Evolutionary conservation across 2,113 vertebrate genomes (phyloP), one percentile per base, ranked within the genome.

Genomic region (Onychostoma macrolepis): DNA sequence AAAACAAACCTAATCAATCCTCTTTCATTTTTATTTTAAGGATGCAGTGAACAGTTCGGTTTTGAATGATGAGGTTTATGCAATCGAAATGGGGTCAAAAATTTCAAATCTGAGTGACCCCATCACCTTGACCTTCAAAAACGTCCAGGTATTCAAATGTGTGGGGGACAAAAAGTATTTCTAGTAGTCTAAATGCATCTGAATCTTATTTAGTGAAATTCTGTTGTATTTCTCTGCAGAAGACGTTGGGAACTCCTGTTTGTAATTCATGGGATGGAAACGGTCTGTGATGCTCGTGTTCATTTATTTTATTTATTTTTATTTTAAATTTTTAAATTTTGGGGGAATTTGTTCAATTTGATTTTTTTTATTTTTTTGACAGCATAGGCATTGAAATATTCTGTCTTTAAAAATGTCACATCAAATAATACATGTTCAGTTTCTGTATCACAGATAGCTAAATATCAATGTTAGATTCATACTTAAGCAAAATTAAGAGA

Each of bases 261-360:
- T 95, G 94, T 86, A 1, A n/a, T 0, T 94, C 93, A 1, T 95
- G 94, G 94, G 28, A 92, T 21, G 94, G 94, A 81, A 5, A 81
- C 63, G 94, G 94, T 95, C 50, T 92, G 76, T 74, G 8, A 56
- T 33, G 26, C 53, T 84, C 58, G 13, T 53, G 12, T 15, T 61
- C n/a, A 50, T 50, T 50, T 45, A 4, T 50, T 50, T 13, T 2
- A 43, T 33, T 33, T 33, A 33, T 11, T 45, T 45, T 48, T 48
- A 13, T 12, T 12, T 12, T 41, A 19, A n/a, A n/a, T n/a, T n/a
- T n/a, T n/a, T n/a, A n/a, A n/a, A n/a, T n/a, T n/a, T n/a, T n/a
- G n/a, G n/a, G n/a, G n/a, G n/a, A n/a, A n/a, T n/a, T n/a, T n/a
- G n/a, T n/a, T n/a, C n/a, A n/a, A n/a, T n/a, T n/a, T n/a, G n/a